A percentile compares a stretch with the other conserved stretches of the same genome.
phyloP scores from a whole-genome alignment of 2,888 invertebrate genomes.

The Meliscaeva auricollis region DNA sequence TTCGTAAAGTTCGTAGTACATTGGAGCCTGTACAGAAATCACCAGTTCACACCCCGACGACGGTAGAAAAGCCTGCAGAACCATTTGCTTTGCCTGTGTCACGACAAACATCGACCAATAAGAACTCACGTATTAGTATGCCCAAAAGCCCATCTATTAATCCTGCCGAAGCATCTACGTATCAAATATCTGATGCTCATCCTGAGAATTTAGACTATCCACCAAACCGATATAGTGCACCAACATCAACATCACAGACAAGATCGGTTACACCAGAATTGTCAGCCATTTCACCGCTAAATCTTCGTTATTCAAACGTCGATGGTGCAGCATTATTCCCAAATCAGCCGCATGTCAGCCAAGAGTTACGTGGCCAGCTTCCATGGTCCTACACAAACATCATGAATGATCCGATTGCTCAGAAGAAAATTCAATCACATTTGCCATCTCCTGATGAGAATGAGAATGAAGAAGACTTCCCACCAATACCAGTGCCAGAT shows the following conservation, averaged over 20 bases:
- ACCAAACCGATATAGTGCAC: conserved; percentile 21
- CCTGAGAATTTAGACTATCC: conserved; percentile 81
- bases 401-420: conserved; percentile 74
- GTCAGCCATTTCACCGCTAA: conserved; percentile 80
- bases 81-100: conserved; percentile 2
- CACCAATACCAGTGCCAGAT: conserved; percentile 87
- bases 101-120: conserved; percentile 41
- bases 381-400: conserved; percentile 86
- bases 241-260: conserved; percentile 51
- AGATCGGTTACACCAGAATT: conserved; percentile 77
- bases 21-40: conserved; percentile 61
- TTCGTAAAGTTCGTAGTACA: conserved; percentile 53
- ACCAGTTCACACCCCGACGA: background rate
- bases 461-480: conserved; percentile 86
- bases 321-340: conserved; percentile 78
- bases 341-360: conserved; percentile 79
- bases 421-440: conserved; percentile 77
- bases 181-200: conserved; percentile 81
- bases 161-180: conserved; percentile 77
- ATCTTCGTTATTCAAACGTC: conserved; percentile 80
- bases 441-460: conserved; percentile 81
- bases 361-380: conserved; percentile 86
- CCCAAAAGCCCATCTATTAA: conserved; percentile 37
- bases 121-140: conserved; percentile 50
- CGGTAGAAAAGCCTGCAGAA: background rate